Percentiles rank a stretch among this genome's conserved stretches.
Evolutionary conservation across 2,888 invertebrate genomes (phyloP).

Genomic region (Fissipunctia ypsillon): DNA sequence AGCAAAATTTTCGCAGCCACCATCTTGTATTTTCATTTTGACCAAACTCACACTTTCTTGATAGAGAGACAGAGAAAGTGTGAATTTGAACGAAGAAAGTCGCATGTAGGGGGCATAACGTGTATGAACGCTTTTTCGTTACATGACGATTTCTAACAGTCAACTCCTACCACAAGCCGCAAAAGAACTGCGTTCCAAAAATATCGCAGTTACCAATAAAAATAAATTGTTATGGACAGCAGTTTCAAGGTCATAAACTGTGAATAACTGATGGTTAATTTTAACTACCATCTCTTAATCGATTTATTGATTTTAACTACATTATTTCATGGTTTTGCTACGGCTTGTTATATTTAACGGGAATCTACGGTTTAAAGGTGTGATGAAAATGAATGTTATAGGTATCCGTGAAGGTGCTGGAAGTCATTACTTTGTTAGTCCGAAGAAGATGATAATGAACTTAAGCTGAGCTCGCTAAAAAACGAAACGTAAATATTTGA

Average conservation of each 20-base stretch:
- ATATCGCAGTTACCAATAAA: background rate
- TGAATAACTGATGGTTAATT: constrained; percentile 25
- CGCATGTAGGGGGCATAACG: too few relatives aligned
- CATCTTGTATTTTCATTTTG: too few relatives aligned
- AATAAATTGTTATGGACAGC: background rate
- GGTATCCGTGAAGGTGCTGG: constrained; percentile 27
- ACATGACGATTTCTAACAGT: too few relatives aligned
- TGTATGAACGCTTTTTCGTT: too few relatives aligned
- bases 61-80: too few relatives aligned
- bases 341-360: constrained; percentile 46
- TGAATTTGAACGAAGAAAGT: too few relatives aligned
- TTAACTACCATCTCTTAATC: constrained; percentile 32
- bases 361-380: constrained; percentile 23
- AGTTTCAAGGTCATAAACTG: constrained; percentile 11
- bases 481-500: background rate
- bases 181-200: too few relatives aligned
- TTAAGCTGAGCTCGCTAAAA: constrained; percentile 6
- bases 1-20: too few relatives aligned
- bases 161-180: too few relatives aligned
- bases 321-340: constrained; percentile 52
- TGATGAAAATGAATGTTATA: constrained; percentile 23
- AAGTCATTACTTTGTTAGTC: constrained; percentile 28
- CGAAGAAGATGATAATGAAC: background rate
- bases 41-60: too few relatives aligned
- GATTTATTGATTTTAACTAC: constrained; percentile 47